Base-by-base conservation (phyloP, 2,888 invertebrate species). In the Leptopilina syphax region DNA sequence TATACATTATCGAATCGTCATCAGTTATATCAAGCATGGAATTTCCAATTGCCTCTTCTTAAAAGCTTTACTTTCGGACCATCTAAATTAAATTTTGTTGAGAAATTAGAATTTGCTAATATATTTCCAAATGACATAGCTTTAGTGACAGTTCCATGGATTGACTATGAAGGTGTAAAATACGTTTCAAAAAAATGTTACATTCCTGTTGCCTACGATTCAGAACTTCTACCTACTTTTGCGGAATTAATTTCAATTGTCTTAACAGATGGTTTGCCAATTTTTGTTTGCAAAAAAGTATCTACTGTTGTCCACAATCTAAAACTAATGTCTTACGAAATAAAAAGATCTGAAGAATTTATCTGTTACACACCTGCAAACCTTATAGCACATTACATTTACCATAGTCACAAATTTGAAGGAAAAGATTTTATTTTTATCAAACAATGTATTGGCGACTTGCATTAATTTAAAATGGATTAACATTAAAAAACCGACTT, bases 21-120 rank as follows among this genome's bases (percentile, higher is more conserved):
- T 76, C 79, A 79, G 50, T 76, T 44, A n/a, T 76, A 73, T 47
- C 50, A 73, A 12, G 65, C 60, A 18, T 60, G 60, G n/a, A 60
- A 12, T 13, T 60, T 7, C 24, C 60, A 60, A 60, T 60, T 60
- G 3, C n/a, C 60, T 60, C 60, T 60, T n/a, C 60, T 60, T 60
- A 18, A 60, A 60, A 60, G 60, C 60, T n/a, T n/a, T 24, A 63
- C 18, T 18, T 24, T 24, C 24, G 24, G 24, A 63, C 63, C 24
- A 63, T 8, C 24, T 50, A 50, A 50, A 50, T 10, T 10, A 9
- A 50, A 9, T 50, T 50, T 50, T 50, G n/a, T 63, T 63, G 63
- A 63, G 8, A 18, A 63, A 63, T 24, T 63, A 63, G 63, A 63
- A 8, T 63, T 24, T 7, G 63, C 24, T 63, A 9, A 63, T 24